A percentile compares a stretch with the other conserved stretches of the same genome.
Evolutionary conservation across 2,888 invertebrate genomes (phyloP).

Genomic region (Drosophila monieri): DNA sequence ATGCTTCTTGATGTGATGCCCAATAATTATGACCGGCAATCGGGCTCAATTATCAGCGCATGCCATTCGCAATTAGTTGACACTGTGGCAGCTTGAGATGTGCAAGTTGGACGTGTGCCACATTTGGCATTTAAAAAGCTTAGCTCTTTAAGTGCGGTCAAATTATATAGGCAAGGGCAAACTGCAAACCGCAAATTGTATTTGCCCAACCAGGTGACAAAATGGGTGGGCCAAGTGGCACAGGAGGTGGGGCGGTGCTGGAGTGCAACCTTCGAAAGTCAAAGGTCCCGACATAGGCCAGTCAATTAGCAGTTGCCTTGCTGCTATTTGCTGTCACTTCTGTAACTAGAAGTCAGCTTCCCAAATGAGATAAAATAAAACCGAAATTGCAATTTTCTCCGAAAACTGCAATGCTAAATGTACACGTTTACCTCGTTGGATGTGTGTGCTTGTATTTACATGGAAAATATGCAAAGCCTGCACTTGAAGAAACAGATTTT

Average conservation of each 20-base stretch:
- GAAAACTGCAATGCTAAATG: constrained; percentile 23
- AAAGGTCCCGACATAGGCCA: constrained; percentile 70
- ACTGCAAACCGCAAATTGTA: constrained; percentile 69
- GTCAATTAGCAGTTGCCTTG: constrained; percentile 72
- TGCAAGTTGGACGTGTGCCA: constrained; percentile 18
- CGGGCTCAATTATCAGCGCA: constrained; percentile 55
- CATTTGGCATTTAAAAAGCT: constrained; percentile 46
- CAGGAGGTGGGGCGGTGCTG: constrained; percentile 3
- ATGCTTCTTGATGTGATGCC: constrained; percentile 44
- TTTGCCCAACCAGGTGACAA: constrained; percentile 48
- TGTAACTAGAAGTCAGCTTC: constrained; percentile 60
- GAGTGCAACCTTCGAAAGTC: constrained; percentile 44
- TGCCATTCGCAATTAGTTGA: constrained; percentile 63
- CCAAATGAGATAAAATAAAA: constrained; percentile 76
- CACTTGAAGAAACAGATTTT: constrained; percentile 2
- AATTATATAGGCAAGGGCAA: constrained; percentile 65
- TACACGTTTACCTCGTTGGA: constrained; percentile 12
- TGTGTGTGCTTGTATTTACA: constrained; percentile 55
- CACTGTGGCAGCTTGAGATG: constrained; percentile 51
- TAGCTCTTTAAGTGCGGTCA: constrained; percentile 58
- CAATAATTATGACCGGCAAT: constrained; percentile 59
- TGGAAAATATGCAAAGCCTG: constrained; percentile 64
- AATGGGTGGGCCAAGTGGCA: neutral
- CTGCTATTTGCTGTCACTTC: constrained; percentile 58
- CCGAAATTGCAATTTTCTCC: constrained; percentile 67